Percentiles rank a stretch among this genome's conserved stretches.
These are phyloP conservation scores for Tenebrosternarchus preto DNA, from an alignment of 2,113 vertebrate species.

Conservation along the genomic window DNA sequence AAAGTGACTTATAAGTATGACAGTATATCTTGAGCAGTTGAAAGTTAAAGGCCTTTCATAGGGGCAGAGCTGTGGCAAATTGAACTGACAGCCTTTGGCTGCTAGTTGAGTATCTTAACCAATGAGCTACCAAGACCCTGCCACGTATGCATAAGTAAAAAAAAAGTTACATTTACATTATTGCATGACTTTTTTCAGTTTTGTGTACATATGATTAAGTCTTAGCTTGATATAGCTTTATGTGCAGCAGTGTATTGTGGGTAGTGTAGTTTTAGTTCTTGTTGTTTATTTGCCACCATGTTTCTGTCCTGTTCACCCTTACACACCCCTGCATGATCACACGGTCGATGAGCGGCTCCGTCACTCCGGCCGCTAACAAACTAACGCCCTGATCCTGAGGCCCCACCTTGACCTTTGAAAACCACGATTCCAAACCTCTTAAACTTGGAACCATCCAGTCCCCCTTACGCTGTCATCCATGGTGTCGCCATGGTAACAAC, in stretches of 20 bases:
- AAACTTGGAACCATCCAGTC: neutral
- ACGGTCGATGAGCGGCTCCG: neutral
- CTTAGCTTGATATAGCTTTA: slow-evolving; percentile 6
- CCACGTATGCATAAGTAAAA: no score
- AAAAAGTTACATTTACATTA: neutral
- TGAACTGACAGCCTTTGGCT: no score
- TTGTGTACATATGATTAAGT: slow-evolving; percentile 1
- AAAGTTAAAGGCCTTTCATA: no score
- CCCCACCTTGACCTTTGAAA: slow-evolving; percentile 43
- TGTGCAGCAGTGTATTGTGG: slow-evolving; percentile 16
- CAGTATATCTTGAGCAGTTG: no score
- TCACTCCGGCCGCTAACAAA: slow-evolving; percentile 54
- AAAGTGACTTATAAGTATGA: no score
- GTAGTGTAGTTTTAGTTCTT: slow-evolving; percentile 56
- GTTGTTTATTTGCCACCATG: slow-evolving; percentile 64
- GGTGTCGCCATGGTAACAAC: slow-evolving; percentile 34
- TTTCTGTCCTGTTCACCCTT: slow-evolving; percentile 40
- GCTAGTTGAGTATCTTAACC: no score
- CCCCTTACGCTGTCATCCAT: slow-evolving; percentile 7
- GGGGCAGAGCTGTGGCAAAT: no score
- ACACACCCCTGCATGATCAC: slow-evolving; percentile 7
- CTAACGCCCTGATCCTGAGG: slow-evolving; percentile 64
- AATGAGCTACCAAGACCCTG: no score
- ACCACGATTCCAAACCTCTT: neutral
- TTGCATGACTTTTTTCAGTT: neutral